Evolutionary conservation across 2,888 invertebrate genomes (phyloP), one percentile per base, ranked within the genome.

Genomic region (Cotesia congregata): DNA sequence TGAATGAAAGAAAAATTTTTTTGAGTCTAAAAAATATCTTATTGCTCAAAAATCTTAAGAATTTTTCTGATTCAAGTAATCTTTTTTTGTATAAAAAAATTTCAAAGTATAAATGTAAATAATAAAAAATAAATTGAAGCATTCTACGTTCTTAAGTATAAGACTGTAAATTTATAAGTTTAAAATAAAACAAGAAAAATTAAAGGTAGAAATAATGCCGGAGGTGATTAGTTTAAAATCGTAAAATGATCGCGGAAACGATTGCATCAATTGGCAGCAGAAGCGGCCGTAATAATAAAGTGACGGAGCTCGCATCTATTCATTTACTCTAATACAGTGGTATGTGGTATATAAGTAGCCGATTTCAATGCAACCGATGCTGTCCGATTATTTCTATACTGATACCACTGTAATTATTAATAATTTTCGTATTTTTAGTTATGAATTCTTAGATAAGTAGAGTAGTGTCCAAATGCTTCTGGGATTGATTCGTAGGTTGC

Each of bases 201-300:
- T 20, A 39, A 73, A 20, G n/a, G 15, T 17, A 15, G 7, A 38
- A 67, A 62, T 64, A 61, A 7, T 9, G 68, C 75, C 12, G 15
- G 38, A 74, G 75, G 74, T 64, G 69, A 78, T 73, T 68, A 77
- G 68, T 78, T 78, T 65, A 72, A 64, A 72, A 67, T 60, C 60
- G 50, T 50, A 50, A 77, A 78, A 50, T 77, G 69, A 20, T 74
- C 72, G 59, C 75, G 82, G 83, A 83, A 84, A 83, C 81, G 82
- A 82, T 84, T 82, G 77, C 75, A 77, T 73, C 84, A 80, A 85
- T 83, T 83, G 82, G 79, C 15, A 67, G 77, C 84, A 83, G 85
- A 50, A 50, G 50, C 50, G 12, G 50, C 77, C 61, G 78, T 84
- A 83, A 85, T 85, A 82, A 83, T 82, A 82, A 84, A 80, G 80